phyloP scores from a whole-genome alignment of 2,888 invertebrate genomes.

The Callosobruchus maculatus region DNA sequence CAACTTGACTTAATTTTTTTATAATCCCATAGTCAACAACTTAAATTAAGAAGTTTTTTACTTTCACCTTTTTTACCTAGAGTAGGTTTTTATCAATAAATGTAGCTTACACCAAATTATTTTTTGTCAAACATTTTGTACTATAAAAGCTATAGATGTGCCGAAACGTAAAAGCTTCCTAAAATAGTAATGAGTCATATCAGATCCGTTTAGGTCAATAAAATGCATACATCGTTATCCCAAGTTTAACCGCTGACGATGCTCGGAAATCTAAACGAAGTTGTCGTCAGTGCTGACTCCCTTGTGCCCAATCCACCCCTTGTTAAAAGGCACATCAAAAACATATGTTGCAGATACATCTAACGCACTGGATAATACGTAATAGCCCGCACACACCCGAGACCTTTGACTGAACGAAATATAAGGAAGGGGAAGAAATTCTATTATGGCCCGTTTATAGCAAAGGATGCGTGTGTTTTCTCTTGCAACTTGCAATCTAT shows the following conservation, averaged over 20 bases:
- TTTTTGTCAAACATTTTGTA: too few species aligned
- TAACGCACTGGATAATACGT: conserved; percentile 46
- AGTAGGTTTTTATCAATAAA: too few species aligned
- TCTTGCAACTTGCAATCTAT: conserved; percentile 24
- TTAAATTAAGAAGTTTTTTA: too few species aligned
- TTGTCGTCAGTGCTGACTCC: not conserved
- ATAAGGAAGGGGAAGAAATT: conserved; percentile 27
- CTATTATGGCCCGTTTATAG: conserved; percentile 24
- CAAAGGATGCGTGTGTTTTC: not conserved
- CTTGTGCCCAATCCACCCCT: conserved; percentile 33
- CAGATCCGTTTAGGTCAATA: not conserved
- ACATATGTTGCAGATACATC: conserved; percentile 46
- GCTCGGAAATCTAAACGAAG: not conserved
- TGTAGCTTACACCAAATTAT: too few species aligned
- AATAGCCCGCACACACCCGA: conserved; percentile 21
- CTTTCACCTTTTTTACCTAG: too few species aligned
- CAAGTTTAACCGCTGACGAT: not conserved
- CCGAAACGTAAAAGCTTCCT: too few species aligned
- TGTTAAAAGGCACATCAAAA: conserved; percentile 47
- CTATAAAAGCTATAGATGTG: too few species aligned
- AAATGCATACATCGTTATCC: not conserved
- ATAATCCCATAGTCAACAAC: too few species aligned
- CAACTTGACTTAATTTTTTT: too few species aligned
- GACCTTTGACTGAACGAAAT: conserved; percentile 23
- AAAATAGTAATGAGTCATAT: too few species aligned